These are phyloP conservation scores for Drosophila paranaensis DNA, from an alignment of 2,888 invertebrate species.

Conservation along the genomic window DNA sequence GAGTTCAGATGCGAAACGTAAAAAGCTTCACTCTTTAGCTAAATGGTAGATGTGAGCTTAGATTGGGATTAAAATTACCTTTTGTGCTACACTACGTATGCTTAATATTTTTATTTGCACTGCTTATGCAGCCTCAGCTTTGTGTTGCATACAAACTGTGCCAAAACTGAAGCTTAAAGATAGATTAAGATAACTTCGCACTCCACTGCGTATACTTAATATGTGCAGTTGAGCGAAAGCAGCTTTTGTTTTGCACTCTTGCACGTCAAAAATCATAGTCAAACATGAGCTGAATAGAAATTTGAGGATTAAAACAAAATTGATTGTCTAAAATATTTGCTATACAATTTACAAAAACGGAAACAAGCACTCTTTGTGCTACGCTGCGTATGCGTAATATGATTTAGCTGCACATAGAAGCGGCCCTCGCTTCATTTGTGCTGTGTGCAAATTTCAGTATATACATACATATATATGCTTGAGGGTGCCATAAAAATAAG, in stretches of 20 bases:
- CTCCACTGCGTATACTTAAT: neutral
- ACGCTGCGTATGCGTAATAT: slow-evolving; percentile 4
- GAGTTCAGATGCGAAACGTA: too few species aligned
- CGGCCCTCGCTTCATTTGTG: slow-evolving; percentile 38
- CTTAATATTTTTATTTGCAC: too few species aligned
- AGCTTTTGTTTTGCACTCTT: neutral
- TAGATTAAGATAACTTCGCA: neutral
- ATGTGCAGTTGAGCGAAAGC: neutral
- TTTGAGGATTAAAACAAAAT: neutral
- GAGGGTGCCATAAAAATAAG: slow-evolving; percentile 38
- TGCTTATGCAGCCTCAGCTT: neutral
- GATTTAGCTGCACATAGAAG: neutral
- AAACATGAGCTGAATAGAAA: neutral
- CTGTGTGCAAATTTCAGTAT: slow-evolving; percentile 55
- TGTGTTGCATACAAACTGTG: too few species aligned
- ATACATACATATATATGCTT: slow-evolving; percentile 44
- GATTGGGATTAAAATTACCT: too few species aligned
- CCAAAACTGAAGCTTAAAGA: neutral
- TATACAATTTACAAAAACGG: neutral
- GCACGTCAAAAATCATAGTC: neutral
- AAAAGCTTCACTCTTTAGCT: too few species aligned
- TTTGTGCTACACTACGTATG: too few species aligned
- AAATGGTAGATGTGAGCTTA: too few species aligned
- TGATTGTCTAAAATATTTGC: neutral
- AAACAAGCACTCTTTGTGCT: too few species aligned